phyloP scores from a whole-genome alignment of 53 echinoderm and acorn worm genomes.

The Hippasteria phrygiana region DNA sequence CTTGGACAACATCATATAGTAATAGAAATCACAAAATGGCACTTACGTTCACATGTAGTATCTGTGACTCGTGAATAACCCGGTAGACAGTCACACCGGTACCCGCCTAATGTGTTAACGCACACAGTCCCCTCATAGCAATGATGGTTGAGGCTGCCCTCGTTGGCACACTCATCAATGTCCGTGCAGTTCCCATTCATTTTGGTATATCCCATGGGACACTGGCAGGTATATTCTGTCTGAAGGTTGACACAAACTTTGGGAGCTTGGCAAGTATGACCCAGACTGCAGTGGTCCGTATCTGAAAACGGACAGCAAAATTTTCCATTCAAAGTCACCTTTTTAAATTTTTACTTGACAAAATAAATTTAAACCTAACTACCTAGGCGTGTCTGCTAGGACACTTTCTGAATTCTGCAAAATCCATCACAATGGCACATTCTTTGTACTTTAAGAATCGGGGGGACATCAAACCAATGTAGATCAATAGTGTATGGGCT shows the following conservation, averaged over 20 bases:
- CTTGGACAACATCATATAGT: too few relatives aligned
- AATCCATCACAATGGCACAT: too few relatives aligned
- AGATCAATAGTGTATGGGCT: too few relatives aligned
- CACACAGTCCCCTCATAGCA: conserved; percentile 80
- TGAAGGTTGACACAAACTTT: conserved; percentile 81
- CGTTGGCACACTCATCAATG: conserved; percentile 82
- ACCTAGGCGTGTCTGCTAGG: too few relatives aligned
- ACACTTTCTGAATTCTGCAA: too few relatives aligned
- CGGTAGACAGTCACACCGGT: conserved; percentile 82
- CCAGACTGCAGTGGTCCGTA: conserved; percentile 85
- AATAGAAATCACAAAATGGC: neutral
- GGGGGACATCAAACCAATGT: too few relatives aligned
- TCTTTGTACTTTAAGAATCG: too few relatives aligned
- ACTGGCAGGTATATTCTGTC: conserved; percentile 78
- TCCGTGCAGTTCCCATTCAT: conserved; percentile 81
- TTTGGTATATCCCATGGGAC: conserved; percentile 79
- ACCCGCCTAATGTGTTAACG: conserved; percentile 80
- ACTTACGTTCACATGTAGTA: conserved; percentile 86
- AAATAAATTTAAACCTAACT: too few relatives aligned
- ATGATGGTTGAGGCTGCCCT: conserved; percentile 69
- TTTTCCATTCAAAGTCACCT: too few relatives aligned
- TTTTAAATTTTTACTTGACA: neutral
- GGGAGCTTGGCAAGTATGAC: conserved; percentile 73
- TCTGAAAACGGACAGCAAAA: conserved; percentile 54
- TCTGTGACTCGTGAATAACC: conserved; percentile 83